Conservation (phyloP, 2,797 vertebrate genomes). For the Bovichtus diacanthus region DNA sequence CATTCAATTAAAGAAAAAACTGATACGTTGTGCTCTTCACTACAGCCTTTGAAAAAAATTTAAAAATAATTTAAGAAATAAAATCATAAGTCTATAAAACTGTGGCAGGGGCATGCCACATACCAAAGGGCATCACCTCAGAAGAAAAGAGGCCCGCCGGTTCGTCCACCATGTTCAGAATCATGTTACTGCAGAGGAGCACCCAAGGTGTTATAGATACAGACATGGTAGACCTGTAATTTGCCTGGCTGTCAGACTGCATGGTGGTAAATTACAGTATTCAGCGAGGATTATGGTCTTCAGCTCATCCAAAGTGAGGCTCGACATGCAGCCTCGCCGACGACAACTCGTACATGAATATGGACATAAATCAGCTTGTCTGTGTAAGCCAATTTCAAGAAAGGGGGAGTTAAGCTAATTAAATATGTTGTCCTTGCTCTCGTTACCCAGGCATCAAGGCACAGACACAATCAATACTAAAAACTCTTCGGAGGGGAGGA, state of each 20-base stretch:
- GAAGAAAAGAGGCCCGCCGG: conserved; percentile 43
- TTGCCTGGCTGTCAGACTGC: conserved; percentile 79
- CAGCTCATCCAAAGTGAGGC: conserved; percentile 69
- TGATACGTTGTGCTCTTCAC: conserved; percentile 55
- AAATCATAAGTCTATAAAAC: conserved; percentile 51
- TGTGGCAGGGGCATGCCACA: conserved; percentile 64
- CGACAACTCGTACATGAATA: conserved; percentile 64
- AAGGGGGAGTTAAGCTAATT: conserved; percentile 37
- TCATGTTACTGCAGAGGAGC: conserved; percentile 61
- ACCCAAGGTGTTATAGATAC: conserved; percentile 74
- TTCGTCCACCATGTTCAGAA: conserved; percentile 46
- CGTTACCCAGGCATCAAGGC: conserved; percentile 13
- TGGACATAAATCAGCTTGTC: conserved; percentile 69
- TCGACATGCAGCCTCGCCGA: conserved; percentile 71
- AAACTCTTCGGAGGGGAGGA: conserved; percentile 16
- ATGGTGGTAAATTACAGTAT: conserved; percentile 82
- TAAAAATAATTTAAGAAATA: conserved; percentile 18
- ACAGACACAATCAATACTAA: conserved; percentile 15
- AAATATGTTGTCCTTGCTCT: conserved; percentile 43
- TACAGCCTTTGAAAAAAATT: conserved; percentile 14
- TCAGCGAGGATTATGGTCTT: conserved; percentile 79
- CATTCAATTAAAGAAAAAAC: conserved; percentile 72
- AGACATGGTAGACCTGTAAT: conserved; percentile 81
- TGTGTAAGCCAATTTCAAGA: conserved; percentile 55
- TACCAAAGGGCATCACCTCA: conserved; percentile 75